These are phyloP conservation scores for Cephus runcator DNA, from an alignment of 2,888 invertebrate species.

Conservation along the genomic window DNA sequence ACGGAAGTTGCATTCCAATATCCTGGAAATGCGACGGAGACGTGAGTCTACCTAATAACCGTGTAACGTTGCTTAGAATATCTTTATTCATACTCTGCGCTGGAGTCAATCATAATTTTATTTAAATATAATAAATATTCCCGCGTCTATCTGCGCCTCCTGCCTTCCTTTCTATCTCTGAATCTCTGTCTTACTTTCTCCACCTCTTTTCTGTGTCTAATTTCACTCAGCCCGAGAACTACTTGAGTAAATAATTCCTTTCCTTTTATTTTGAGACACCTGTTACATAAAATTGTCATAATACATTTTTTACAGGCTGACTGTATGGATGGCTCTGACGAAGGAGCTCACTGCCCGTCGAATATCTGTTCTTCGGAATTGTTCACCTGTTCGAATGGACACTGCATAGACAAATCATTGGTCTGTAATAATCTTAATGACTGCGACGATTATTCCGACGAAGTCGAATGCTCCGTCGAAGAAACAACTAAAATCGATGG, in stretches of 20 bases:
- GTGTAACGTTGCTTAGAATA: too few relatives aligned
- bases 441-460: constrained; percentile 72
- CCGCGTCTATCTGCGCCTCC: too few relatives aligned
- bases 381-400: constrained; percentile 68
- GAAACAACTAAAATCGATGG: neutral
- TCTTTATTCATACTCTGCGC: too few relatives aligned
- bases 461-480: constrained; percentile 61
- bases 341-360: constrained; percentile 40
- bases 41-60: constrained; percentile 14
- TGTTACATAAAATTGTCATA: neutral
- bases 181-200: too few relatives aligned
- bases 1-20: constrained; percentile 60
- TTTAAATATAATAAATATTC: too few relatives aligned
- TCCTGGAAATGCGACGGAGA: constrained; percentile 65
- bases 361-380: constrained; percentile 54
- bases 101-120: too few relatives aligned
- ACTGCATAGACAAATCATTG: constrained; percentile 69
- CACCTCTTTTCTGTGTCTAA: too few relatives aligned
- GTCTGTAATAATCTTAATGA: constrained; percentile 71
- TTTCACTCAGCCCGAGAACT: too few relatives aligned
- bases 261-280: neutral
- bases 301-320: constrained; percentile 36
- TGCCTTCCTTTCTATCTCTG: too few relatives aligned
- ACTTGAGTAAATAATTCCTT: too few relatives aligned
- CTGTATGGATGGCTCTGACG: constrained; percentile 60